A percentile compares a stretch with the other conserved stretches of the same genome.
phyloP scores from a whole-genome alignment of 2,113 vertebrate species.

The Istiophorus platypterus region DNA sequence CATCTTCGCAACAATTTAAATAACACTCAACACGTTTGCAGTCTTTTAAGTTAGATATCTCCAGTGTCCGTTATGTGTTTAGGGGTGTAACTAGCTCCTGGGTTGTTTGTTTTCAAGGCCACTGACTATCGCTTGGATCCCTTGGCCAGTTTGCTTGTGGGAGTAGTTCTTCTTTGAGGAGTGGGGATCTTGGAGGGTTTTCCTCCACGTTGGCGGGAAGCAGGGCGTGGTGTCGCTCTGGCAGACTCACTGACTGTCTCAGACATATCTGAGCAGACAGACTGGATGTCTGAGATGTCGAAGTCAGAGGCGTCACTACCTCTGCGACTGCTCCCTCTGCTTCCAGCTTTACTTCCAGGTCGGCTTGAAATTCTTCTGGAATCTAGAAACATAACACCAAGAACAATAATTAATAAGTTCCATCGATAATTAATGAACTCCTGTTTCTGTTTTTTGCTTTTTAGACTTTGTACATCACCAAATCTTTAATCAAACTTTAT shows the following conservation, averaged over 20 bases:
- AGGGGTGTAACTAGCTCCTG: slow-evolving; percentile 67
- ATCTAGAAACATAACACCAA: slow-evolving; percentile 78
- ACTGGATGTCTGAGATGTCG: slow-evolving; percentile 99
- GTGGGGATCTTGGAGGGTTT: slow-evolving; percentile 98
- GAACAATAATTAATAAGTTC: neutral
- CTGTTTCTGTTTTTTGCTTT: no score
- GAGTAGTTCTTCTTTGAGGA: slow-evolving; percentile 90
- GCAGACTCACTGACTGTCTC: slow-evolving; percentile 89
- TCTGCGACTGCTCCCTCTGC: slow-evolving; percentile 94
- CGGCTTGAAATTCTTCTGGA: slow-evolving; percentile 88
- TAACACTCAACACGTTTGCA: slow-evolving; percentile 88
- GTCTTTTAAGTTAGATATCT: slow-evolving; percentile 79
- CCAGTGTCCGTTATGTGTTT: slow-evolving; percentile 75
- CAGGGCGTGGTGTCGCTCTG: slow-evolving; percentile 87
- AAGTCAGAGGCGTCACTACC: slow-evolving; percentile 98
- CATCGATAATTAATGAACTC: neutral
- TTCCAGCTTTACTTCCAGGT: slow-evolving; percentile 97
- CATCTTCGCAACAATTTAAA: slow-evolving; percentile 93
- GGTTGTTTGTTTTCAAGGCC: slow-evolving; percentile 67
- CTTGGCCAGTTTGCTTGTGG: slow-evolving; percentile 91
- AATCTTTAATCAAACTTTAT: no score
- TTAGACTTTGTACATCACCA: no score
- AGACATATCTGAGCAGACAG: slow-evolving; percentile 93
- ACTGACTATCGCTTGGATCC: slow-evolving; percentile 95
- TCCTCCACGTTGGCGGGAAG: slow-evolving; percentile 87